These are phyloP conservation scores for Ctenomys sociabilis DNA, from an alignment of 2,113 vertebrate genomes.

Conservation along the genomic window DNA sequence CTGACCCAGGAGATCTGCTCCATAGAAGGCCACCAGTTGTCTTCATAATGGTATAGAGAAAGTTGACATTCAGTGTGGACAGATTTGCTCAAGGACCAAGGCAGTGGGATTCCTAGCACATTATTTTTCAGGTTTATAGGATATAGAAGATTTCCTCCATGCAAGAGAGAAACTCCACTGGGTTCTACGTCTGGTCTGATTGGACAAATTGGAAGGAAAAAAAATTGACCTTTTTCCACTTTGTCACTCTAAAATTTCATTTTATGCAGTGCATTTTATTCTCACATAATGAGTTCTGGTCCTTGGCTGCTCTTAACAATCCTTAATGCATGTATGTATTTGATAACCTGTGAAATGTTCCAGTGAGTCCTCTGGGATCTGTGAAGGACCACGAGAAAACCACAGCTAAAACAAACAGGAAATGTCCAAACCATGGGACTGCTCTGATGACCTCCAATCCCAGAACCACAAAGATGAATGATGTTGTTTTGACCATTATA, in stretches of 20 bases:
- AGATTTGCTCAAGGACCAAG: conserved; percentile 12
- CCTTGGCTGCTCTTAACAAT: conserved; percentile 64
- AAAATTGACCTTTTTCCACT: conserved; percentile 34
- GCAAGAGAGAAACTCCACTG: neutral
- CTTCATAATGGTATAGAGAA: conserved; percentile 15
- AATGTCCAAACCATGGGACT: conserved; percentile 51
- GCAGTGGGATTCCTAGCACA: neutral
- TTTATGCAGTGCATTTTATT: conserved; percentile 61
- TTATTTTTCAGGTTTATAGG: conserved; percentile 60
- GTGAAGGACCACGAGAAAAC: conserved; percentile 34
- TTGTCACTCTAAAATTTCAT: conserved; percentile 55
- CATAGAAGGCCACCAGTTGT: neutral
- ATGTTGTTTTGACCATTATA: conserved; percentile 50
- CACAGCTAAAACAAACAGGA: conserved; percentile 50
- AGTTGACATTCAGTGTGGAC: neutral
- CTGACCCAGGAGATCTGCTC: neutral
- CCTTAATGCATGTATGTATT: conserved; percentile 61
- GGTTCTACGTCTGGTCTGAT: neutral
- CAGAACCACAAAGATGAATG: conserved; percentile 42
- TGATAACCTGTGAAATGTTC: conserved; percentile 71
- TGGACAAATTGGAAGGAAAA: neutral
- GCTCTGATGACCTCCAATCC: conserved; percentile 35
- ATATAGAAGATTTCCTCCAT: neutral
- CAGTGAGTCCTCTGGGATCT: conserved; percentile 39
- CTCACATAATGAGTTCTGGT: conserved; percentile 55